Evolutionary conservation across 2,113 vertebrate genomes (phyloP).

Genomic region (Arizona elegans): DNA sequence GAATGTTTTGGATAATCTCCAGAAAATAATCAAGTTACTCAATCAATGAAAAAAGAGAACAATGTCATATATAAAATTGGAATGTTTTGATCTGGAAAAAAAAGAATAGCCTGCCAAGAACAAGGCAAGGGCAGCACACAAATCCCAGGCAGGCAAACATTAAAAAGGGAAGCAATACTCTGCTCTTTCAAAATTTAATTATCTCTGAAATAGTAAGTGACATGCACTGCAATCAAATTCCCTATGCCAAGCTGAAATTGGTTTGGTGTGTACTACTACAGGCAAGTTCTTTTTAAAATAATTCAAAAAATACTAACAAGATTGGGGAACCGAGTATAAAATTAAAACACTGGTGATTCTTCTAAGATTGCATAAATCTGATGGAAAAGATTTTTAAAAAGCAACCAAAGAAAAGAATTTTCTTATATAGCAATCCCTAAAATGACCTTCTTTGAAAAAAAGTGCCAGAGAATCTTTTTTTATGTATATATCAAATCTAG

Average conservation of each 20-base stretch:
- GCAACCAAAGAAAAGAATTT: neutral
- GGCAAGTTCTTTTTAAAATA: conserved; percentile 9
- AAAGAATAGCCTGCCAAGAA: neutral
- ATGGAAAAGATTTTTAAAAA: neutral
- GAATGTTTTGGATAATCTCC: neutral
- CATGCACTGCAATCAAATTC: conserved; percentile 26
- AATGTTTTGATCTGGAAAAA: neutral
- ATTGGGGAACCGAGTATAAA: neutral
- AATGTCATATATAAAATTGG: neutral
- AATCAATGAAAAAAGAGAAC: neutral
- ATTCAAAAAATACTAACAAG: conserved; percentile 26
- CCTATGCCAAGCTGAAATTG: neutral
- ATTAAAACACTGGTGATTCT: neutral
- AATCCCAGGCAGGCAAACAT: neutral
- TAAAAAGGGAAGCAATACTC: conserved; percentile 1
- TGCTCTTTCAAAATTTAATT: conserved; percentile 21
- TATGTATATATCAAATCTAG: neutral
- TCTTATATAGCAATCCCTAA: neutral
- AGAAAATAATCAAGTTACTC: neutral
- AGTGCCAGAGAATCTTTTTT: neutral
- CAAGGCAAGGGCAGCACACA: conserved; percentile 4
- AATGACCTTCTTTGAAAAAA: neutral
- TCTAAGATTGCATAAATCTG: neutral
- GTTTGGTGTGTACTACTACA: neutral
- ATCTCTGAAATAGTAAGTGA: neutral